Evolutionary conservation across 2,113 vertebrate genomes (phyloP).

Genomic region (Pangasianodon hypophthalmus): DNA sequence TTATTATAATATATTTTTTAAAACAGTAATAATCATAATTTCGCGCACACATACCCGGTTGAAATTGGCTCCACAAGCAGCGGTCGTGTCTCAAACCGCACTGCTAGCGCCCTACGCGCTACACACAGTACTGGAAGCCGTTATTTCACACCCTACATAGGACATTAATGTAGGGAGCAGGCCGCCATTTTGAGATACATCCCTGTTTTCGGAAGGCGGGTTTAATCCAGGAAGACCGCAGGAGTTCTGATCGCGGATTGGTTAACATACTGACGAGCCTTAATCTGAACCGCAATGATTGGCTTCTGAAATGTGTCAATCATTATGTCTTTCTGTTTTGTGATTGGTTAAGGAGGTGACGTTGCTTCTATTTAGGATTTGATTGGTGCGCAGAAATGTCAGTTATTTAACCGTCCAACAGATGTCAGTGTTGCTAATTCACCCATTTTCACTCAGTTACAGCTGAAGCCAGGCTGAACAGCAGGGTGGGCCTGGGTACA

Average conservation of each 20-base stretch:
- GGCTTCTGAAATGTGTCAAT: background rate
- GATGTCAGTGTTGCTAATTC: background rate
- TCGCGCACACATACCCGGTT: background rate
- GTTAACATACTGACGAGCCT: background rate
- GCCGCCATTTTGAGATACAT: background rate
- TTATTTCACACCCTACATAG: background rate
- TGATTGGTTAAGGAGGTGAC: background rate
- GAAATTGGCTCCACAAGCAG: background rate
- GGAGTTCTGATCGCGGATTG: constrained; percentile 28
- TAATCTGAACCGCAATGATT: background rate
- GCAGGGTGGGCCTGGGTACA: too few relatives aligned
- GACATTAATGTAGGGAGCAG: background rate
- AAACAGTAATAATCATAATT: background rate
- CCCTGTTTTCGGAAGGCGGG: background rate
- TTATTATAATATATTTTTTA: background rate
- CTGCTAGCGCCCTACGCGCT: background rate
- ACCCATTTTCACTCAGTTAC: background rate
- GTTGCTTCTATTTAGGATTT: background rate
- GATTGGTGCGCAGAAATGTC: constrained; percentile 15
- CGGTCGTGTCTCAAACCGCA: background rate
- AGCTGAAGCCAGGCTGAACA: background rate
- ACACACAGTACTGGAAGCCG: background rate
- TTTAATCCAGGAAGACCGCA: background rate
- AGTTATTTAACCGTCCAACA: background rate
- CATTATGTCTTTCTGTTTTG: background rate